Evolutionary conservation across 1,140 invertebrate species (phyloP).

Genomic region (Penaeus indicus): DNA sequence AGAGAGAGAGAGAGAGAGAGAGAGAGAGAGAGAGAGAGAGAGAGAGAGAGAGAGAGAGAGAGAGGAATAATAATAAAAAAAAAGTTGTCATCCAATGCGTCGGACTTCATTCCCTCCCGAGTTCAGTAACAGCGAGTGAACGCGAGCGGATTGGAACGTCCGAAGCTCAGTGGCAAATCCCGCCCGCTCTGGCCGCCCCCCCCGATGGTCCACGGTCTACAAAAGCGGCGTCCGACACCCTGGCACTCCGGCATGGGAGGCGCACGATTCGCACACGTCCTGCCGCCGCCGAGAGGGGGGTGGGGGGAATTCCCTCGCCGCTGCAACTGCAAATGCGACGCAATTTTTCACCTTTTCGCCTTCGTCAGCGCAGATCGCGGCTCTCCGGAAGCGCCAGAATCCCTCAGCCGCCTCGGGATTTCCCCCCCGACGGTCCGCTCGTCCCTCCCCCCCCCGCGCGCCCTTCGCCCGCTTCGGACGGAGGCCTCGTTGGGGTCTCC

Average conservation of each 20-base stretch:
- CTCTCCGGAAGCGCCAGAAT: neutral
- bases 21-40: too few species aligned
- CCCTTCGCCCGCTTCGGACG: neutral
- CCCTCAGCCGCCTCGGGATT: neutral
- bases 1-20: too few species aligned
- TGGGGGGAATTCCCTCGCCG: too few species aligned
- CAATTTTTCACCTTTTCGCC: too few species aligned
- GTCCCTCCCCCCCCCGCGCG: too few species aligned
- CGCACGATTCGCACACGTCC: neutral
- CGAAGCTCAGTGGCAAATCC: conserved; percentile 2
- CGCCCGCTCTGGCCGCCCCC: neutral
- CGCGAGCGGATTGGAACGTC: neutral
- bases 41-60: too few species aligned
- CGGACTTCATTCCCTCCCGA: too few species aligned
- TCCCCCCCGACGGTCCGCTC: too few species aligned
- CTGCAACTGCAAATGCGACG: too few species aligned
- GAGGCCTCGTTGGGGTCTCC: conserved; percentile 3
- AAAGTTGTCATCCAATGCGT: too few species aligned
- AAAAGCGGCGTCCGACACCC: conserved; percentile 41
- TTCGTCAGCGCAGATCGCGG: neutral
- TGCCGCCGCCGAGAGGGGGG: too few species aligned
- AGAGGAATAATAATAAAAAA: too few species aligned
- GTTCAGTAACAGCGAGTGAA: neutral
- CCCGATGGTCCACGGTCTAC: conserved; percentile 30
- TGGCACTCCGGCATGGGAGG: conserved; percentile 36